Conservation (phyloP, 2,113 vertebrate species). For the Bombycilla garrulus region DNA sequence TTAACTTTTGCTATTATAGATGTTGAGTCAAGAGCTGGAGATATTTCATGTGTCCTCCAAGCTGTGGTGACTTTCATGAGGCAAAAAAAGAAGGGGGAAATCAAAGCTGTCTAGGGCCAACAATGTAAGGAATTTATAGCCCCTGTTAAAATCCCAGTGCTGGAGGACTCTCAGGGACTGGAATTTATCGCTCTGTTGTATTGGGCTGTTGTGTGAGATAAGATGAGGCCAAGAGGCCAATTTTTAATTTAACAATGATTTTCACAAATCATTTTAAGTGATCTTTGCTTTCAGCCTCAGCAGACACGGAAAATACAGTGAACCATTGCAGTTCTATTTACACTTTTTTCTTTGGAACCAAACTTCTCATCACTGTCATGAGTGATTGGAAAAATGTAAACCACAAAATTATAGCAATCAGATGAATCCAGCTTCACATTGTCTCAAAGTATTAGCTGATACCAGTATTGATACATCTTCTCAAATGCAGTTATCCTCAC, state of each 20-base stretch:
- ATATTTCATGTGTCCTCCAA: not conserved
- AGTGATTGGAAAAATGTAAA: not conserved
- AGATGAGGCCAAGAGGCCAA: not conserved
- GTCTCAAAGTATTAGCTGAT: not conserved
- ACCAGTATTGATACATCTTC: not conserved
- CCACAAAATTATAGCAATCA: not conserved
- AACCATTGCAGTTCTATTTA: not conserved
- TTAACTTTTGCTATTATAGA: not conserved
- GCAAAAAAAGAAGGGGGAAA: not conserved
- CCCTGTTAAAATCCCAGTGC: not conserved
- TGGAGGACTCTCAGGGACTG: not conserved
- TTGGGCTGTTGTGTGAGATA: conserved; percentile 13
- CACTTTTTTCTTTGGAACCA: not conserved
- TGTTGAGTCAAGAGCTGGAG: not conserved
- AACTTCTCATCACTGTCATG: not conserved
- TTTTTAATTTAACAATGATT: conserved; percentile 5
- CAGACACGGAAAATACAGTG: not conserved
- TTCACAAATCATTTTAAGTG: conserved; percentile 7
- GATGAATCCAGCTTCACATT: not conserved
- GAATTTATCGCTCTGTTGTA: conserved; percentile 3
- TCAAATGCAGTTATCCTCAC: not conserved
- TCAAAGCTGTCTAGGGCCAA: not conserved
- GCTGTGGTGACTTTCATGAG: not conserved
- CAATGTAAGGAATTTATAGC: conserved; percentile 18
- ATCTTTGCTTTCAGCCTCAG: not conserved